These are phyloP conservation scores for Sthenelais limicola DNA, from an alignment of 2,888 invertebrate genomes.

Conservation along the genomic window DNA sequence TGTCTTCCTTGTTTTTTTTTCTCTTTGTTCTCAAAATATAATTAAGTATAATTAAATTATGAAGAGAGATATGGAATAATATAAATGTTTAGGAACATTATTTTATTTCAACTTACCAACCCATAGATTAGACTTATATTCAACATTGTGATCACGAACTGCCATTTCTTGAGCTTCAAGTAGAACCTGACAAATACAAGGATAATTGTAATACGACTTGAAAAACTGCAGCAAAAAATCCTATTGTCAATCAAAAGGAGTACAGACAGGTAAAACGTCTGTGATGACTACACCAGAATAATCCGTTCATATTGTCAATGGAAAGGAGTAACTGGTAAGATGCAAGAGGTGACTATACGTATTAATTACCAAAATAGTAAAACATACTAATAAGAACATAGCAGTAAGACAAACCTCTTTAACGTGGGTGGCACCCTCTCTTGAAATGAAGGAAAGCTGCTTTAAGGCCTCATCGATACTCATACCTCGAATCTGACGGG, in stretches of 20 bases:
- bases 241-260: too few relatives aligned
- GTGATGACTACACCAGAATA: too few relatives aligned
- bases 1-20: too few relatives aligned
- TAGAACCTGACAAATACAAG: slow-evolving; percentile 82
- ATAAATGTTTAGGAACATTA: background rate
- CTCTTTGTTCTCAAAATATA: too few relatives aligned
- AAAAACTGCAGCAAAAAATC: too few relatives aligned
- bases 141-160: slow-evolving; percentile 90
- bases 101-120: slow-evolving; percentile 75
- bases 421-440: slow-evolving; percentile 71
- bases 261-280: too few relatives aligned
- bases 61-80: background rate
- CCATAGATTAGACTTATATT: slow-evolving; percentile 96
- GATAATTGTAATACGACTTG: too few relatives aligned
- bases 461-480: slow-evolving; percentile 93
- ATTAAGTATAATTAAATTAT: too few relatives aligned
- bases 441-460: slow-evolving; percentile 86
- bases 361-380: too few relatives aligned
- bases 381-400: slow-evolving; percentile 23
- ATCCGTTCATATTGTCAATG: too few relatives aligned
- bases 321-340: too few relatives aligned
- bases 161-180: slow-evolving; percentile 92
- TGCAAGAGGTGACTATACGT: too few relatives aligned
- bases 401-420: slow-evolving; percentile 62
- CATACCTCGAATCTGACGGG: slow-evolving; percentile 92